phyloP scores from a whole-genome alignment of 2,797 vertebrate species.

The Helicolenus hilgendorfi region DNA sequence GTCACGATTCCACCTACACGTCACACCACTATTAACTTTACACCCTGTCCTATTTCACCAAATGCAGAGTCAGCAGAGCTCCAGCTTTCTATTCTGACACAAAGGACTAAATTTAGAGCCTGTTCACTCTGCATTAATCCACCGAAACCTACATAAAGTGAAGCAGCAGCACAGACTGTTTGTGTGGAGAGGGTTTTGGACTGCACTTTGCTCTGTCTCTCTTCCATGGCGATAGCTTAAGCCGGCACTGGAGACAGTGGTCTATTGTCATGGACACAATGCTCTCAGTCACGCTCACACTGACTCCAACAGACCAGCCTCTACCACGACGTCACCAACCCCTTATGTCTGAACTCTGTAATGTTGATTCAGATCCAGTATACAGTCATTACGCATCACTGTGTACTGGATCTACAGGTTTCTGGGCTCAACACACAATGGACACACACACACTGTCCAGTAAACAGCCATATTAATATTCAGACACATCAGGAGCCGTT shows the following conservation, averaged over 20 bases:
- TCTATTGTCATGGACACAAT: slow-evolving; percentile 68
- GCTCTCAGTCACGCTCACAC: slow-evolving; percentile 27
- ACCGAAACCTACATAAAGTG: slow-evolving; percentile 22
- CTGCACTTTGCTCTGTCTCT: slow-evolving; percentile 25
- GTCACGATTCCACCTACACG: slow-evolving; percentile 13
- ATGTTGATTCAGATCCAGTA: slow-evolving; percentile 28
- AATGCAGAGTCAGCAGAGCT: slow-evolving; percentile 59
- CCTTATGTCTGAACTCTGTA: slow-evolving; percentile 21
- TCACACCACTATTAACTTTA: slow-evolving; percentile 43
- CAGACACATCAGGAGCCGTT: background rate
- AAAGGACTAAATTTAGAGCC: slow-evolving; percentile 45
- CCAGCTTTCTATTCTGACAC: slow-evolving; percentile 34
- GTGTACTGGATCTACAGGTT: slow-evolving; percentile 5
- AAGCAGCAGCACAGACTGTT: slow-evolving; percentile 12
- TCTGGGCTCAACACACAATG: background rate
- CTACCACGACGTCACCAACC: slow-evolving; percentile 15
- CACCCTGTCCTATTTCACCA: slow-evolving; percentile 28
- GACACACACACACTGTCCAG: background rate
- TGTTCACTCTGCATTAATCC: slow-evolving; percentile 36
- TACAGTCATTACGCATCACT: slow-evolving; percentile 1
- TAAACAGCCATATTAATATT: slow-evolving; percentile 23
- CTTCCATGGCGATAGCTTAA: slow-evolving; percentile 58
- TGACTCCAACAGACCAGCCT: slow-evolving; percentile 19
- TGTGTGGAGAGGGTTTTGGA: slow-evolving; percentile 20
- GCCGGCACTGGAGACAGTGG: slow-evolving; percentile 68